Evolutionary conservation across 2,888 invertebrate genomes (phyloP), one percentile per base, ranked within the genome.

Genomic region (Psococerastis gibbosa): DNA sequence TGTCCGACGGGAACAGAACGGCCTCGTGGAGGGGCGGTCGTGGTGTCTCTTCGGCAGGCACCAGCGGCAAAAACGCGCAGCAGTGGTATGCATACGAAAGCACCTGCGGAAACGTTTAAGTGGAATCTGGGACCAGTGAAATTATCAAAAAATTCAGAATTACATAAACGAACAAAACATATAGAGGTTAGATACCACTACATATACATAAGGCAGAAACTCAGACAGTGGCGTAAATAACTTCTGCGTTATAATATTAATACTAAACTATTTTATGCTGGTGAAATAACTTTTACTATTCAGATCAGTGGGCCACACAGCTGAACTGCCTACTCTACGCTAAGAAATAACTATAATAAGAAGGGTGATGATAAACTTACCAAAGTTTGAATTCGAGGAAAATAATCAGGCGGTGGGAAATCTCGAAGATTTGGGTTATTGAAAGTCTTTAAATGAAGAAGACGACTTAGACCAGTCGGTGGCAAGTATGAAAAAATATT

Each of bases 1-100:
- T 70, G 51, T 75, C 73, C 4, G 38, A 20, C 1, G 79, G 78
- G 57, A 77, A 78, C 11, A 78, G 63, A 1, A 80, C 72, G 1
- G 74, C 68, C 54, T 80, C 79, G 53, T 71, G 65, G 45, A 71
- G 56, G 51, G 70, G 56, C 5, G 63, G 65, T 38, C 59, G 60
- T 3, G 63, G 66, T n/a, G 67, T 67, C 0, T 48, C 52, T 45
- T 52, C 59, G 51, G 60, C 60, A 43, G 73, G 71, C 52, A 73
- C 69, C 52, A 77, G 62, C 35, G 80, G 76, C 55, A 84, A 61
- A 64, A 85, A 91, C 49, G 85, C 80, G 64, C 94, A 94, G 65
- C 94, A 95, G 60, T 95, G 94, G 65, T 94, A 95, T 51, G 94
- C 92, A 63, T 92, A 94, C 1, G 91, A 84, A 32, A 94, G 65